phyloP scores from a whole-genome alignment of 2,113 vertebrate species.

The Phaethornis superciliosus region DNA sequence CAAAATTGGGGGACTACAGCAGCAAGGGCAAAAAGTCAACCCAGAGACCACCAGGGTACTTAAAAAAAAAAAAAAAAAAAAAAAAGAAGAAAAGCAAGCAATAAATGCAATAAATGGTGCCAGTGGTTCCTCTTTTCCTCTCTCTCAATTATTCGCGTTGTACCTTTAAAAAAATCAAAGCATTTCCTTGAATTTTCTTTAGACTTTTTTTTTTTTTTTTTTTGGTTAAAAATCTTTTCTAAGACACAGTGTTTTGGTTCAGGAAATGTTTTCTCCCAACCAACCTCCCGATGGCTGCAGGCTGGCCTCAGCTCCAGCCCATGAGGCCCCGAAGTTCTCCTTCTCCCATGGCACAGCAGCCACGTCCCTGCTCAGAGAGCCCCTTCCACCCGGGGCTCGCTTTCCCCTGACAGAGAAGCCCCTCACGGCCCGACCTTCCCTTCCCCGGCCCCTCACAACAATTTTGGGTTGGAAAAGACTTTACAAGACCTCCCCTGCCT shows the following conservation, averaged over 20 bases:
- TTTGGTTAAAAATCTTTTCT: neutral
- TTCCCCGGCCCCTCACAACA: too few species aligned
- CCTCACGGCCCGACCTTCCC: too few species aligned
- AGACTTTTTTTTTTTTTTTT: too few species aligned
- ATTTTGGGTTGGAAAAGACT: too few species aligned
- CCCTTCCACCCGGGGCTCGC: accelerated
- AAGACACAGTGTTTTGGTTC: neutral
- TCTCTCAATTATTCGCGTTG: neutral
- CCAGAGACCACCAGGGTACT: neutral
- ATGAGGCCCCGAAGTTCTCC: neutral
- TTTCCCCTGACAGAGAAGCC: neutral
- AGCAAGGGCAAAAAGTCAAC: neutral
- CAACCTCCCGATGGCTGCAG: neutral
- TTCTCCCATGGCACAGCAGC: accelerated
- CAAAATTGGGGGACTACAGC: neutral
- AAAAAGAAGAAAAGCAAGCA: too few species aligned
- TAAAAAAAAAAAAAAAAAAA: neutral
- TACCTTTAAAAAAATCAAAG: constrained; percentile 4
- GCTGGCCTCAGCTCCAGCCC: neutral
- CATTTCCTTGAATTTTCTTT: constrained; percentile 1
- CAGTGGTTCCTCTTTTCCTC: neutral
- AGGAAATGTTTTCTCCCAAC: neutral
- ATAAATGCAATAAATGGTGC: neutral
- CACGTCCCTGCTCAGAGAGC: too few species aligned
- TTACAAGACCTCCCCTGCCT: too few species aligned